phyloP scores from a whole-genome alignment of 2,888 invertebrate genomes.

The Acanthosepion lycidas region DNA sequence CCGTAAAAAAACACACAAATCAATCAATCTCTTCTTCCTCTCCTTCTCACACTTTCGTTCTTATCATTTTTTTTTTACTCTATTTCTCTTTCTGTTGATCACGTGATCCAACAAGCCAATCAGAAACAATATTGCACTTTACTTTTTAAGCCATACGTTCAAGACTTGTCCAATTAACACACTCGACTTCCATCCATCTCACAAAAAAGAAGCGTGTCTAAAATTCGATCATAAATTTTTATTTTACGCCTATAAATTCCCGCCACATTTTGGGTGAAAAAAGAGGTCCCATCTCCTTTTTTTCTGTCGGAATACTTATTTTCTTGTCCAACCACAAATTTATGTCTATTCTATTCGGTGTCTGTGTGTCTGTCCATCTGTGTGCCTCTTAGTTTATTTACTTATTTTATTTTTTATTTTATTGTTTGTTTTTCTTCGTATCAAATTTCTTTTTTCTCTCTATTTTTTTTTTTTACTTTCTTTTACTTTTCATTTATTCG shows the following conservation, averaged over 20 bases:
- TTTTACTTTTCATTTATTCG: too few relatives aligned
- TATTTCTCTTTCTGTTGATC: background rate
- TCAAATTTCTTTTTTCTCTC: too few relatives aligned
- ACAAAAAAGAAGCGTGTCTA: background rate
- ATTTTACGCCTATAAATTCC: background rate
- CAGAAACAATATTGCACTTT: background rate
- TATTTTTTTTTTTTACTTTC: too few relatives aligned
- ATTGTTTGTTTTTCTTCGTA: too few relatives aligned
- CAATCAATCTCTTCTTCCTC: too few relatives aligned
- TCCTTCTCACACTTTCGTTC: too few relatives aligned
- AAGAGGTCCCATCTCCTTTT: background rate
- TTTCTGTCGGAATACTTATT: background rate
- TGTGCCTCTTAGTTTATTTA: background rate
- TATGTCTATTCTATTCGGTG: background rate
- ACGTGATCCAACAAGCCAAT: background rate
- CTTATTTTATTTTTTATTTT: too few relatives aligned
- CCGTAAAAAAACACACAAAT: too few relatives aligned
- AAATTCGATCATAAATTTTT: background rate
- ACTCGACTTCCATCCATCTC: background rate
- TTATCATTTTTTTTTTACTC: too few relatives aligned
- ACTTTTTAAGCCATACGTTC: background rate
- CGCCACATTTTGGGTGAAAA: background rate
- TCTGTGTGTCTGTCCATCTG: background rate
- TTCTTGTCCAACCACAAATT: background rate
- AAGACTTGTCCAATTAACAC: background rate